phyloP scores from a whole-genome alignment of 92 coral and sea anemone genomes.

The Zoanthus solanderi region DNA sequence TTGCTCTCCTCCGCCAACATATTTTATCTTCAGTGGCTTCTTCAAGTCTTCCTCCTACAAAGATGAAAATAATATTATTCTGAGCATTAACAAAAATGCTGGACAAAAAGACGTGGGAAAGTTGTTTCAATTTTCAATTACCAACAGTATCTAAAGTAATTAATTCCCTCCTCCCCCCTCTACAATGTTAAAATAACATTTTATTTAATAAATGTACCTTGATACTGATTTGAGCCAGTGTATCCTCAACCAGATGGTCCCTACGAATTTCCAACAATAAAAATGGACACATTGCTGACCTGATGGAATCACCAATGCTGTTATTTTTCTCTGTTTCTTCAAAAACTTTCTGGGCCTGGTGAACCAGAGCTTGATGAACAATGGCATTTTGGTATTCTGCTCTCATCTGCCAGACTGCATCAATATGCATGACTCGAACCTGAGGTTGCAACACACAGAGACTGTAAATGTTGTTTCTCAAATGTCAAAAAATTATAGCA shows the following conservation, averaged over 20 bases:
- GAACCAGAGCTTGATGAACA: conserved; percentile 95
- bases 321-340: conserved; percentile 76
- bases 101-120: too few species aligned
- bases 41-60: conserved; percentile 89
- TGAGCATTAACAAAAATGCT: background rate
- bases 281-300: conserved; percentile 97
- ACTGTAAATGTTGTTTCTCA: too few species aligned
- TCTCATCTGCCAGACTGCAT: conserved; percentile 98
- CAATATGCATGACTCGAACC: conserved; percentile 97
- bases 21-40: conserved; percentile 95
- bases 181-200: too few species aligned
- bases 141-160: too few species aligned
- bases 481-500: too few species aligned
- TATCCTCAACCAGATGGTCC: conserved; percentile 88
- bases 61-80: background rate
- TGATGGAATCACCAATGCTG: conserved; percentile 82
- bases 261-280: conserved; percentile 92
- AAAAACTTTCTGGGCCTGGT: conserved; percentile 88
- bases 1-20: conserved; percentile 97
- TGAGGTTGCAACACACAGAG: background rate
- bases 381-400: conserved; percentile 96
- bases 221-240: conserved; percentile 80
- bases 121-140: too few species aligned
- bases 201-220: conserved; percentile 62
- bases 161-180: too few species aligned